phyloP scores from a whole-genome alignment of 2,113 vertebrate genomes.

The Siniperca knerii region DNA sequence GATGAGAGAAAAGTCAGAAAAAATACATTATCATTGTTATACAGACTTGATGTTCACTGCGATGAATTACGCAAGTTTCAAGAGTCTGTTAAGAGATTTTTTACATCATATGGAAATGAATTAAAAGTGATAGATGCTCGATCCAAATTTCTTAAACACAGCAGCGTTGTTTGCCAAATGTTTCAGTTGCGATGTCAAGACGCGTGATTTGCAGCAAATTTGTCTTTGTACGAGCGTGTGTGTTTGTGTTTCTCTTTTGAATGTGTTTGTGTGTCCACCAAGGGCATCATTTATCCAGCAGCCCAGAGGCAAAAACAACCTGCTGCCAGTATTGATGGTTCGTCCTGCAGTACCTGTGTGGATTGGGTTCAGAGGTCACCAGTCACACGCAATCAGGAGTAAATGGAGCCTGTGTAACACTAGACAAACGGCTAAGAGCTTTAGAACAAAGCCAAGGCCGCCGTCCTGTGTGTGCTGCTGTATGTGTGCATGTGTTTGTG shows the following conservation, averaged over 20 bases:
- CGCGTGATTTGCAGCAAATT: not conserved
- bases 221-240: conserved; percentile 5
- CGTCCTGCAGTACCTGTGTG: conserved; percentile 78
- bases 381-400: conserved; percentile 83
- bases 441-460: conserved; percentile 81
- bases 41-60: too few relatives aligned
- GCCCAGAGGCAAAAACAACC: conserved; percentile 78
- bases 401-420: conserved; percentile 83
- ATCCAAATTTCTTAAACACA: not conserved
- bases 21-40: not conserved
- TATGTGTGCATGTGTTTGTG: conserved; percentile 24
- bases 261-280: conserved; percentile 61
- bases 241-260: conserved; percentile 8
- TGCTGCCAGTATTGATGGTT: conserved; percentile 82
- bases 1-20: not conserved
- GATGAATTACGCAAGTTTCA: too few relatives aligned
- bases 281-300: conserved; percentile 83
- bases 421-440: conserved; percentile 81
- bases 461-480: conserved; percentile 22
- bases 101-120: not conserved
- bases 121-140: not conserved
- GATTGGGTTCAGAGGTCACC: conserved; percentile 83
- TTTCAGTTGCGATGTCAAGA: not conserved
- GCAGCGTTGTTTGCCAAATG: not conserved
- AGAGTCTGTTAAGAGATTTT: not conserved